Evolutionary conservation across 1,140 invertebrate species (phyloP).

Genomic region (Lordiphosa collinella): DNA sequence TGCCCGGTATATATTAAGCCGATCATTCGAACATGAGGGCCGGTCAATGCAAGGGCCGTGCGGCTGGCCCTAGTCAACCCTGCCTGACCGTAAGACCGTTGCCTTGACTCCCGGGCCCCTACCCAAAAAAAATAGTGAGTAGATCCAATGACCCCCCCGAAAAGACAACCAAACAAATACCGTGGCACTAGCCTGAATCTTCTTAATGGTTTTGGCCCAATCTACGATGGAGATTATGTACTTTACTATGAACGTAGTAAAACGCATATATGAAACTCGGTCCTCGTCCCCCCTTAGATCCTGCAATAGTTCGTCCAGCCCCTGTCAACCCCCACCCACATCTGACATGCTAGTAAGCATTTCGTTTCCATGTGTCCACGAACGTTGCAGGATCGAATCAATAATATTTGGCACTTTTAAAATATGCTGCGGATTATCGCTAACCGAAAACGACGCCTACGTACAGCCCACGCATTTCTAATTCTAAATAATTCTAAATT

Average conservation of each 20-base stretch:
- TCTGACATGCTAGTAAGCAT: conserved; percentile 34
- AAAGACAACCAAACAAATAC: conserved; percentile 31
- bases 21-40: conserved; percentile 17
- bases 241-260: conserved; percentile 80
- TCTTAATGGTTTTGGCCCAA: conserved; percentile 80
- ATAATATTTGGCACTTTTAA: conserved; percentile 78
- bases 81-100: background rate
- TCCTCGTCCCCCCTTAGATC: conserved; percentile 8
- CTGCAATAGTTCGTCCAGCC: conserved; percentile 56
- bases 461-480: conserved; percentile 38
- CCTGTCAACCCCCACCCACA: conserved; percentile 9
- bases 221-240: conserved; percentile 80
- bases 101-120: background rate
- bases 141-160: no score
- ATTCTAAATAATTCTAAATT: conserved; percentile 1
- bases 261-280: conserved; percentile 55
- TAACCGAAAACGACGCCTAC: conserved; percentile 47
- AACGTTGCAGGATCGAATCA: conserved; percentile 60
- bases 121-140: conserved; percentile 11
- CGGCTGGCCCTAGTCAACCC: conserved; percentile 3
- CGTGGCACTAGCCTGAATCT: conserved; percentile 76
- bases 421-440: conserved; percentile 80
- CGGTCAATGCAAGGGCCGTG: conserved; percentile 54
- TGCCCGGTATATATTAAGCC: conserved; percentile 49
- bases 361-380: conserved; percentile 36